Evolutionary conservation across 1,140 invertebrate genomes (phyloP).

Genomic region (Drosophila pruinosa): DNA sequence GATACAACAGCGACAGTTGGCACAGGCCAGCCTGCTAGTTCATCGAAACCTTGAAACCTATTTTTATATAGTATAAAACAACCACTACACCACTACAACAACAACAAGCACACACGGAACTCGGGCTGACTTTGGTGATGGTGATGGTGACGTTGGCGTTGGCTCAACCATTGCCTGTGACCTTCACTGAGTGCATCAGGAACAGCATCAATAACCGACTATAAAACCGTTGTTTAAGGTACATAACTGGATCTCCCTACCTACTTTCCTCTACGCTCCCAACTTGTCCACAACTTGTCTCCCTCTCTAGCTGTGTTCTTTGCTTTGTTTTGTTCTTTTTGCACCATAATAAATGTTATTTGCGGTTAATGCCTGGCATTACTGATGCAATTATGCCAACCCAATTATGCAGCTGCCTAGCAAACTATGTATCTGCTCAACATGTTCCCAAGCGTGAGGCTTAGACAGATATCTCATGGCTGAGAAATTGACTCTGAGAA

Average conservation of each 20-base stretch:
- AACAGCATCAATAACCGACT: conserved; percentile 19
- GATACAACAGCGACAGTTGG: not conserved
- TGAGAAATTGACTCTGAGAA: conserved; percentile 30
- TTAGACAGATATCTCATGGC: conserved; percentile 13
- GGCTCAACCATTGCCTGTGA: conserved; percentile 43
- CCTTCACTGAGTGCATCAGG: conserved; percentile 51
- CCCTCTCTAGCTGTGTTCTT: not conserved
- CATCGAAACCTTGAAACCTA: conserved; percentile 71
- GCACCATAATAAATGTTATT: conserved; percentile 28
- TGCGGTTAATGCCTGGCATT: conserved; percentile 39
- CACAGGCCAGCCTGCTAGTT: conserved; percentile 2
- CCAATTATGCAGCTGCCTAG: conserved; percentile 32
- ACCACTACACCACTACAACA: not conserved
- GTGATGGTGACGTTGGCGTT: conserved; percentile 7
- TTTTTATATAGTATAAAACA: conserved; percentile 67
- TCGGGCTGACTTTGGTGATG: conserved; percentile 43
- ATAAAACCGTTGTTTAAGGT: conserved; percentile 62
- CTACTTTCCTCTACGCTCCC: not conserved
- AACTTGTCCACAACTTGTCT: not conserved
- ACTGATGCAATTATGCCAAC: conserved; percentile 43
- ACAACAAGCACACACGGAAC: conserved; percentile 41
- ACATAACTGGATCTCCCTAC: conserved; percentile 35
- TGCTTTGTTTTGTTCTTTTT: conserved; percentile 10
- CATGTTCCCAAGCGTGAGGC: conserved; percentile 16
- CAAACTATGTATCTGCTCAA: not conserved